Evolutionary conservation across 2,797 vertebrate genomes (phyloP).

Genomic region (Gambelia wislizenii): DNA sequence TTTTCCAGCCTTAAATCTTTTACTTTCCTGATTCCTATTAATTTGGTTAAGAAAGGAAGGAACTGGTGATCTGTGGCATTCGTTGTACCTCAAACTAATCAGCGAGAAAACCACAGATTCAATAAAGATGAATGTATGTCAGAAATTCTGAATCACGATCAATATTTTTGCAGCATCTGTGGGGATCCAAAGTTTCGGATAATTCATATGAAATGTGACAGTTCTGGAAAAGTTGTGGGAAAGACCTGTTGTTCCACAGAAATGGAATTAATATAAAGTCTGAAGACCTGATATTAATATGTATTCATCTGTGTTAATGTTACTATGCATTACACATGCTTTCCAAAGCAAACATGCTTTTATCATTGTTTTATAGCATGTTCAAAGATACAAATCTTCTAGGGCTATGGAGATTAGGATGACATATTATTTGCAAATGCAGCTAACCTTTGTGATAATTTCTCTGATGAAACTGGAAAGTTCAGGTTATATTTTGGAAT

Average conservation of each 20-base stretch:
- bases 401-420: neutral
- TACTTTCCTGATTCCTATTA: neutral
- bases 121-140: constrained; percentile 31
- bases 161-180: constrained; percentile 38
- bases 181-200: constrained; percentile 13
- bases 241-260: constrained; percentile 32
- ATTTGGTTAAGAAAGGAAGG: neutral
- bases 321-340: neutral
- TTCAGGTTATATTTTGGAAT: neutral
- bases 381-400: neutral
- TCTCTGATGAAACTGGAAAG: neutral
- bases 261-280: neutral
- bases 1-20: neutral
- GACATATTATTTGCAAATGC: constrained; percentile 25
- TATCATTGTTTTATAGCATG: constrained; percentile 4
- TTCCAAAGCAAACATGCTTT: no score
- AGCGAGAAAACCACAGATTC: constrained; percentile 6
- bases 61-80: neutral
- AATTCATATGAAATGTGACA: constrained; percentile 27
- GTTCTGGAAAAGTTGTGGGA: neutral
- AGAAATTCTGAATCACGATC: constrained; percentile 38
- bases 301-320: neutral
- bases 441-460: neutral
- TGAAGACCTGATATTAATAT: constrained; percentile 18
- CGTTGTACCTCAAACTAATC: neutral